Base-by-base conservation (phyloP, 1,140 invertebrate species). In the Drosophila punjabiensis region DNA sequence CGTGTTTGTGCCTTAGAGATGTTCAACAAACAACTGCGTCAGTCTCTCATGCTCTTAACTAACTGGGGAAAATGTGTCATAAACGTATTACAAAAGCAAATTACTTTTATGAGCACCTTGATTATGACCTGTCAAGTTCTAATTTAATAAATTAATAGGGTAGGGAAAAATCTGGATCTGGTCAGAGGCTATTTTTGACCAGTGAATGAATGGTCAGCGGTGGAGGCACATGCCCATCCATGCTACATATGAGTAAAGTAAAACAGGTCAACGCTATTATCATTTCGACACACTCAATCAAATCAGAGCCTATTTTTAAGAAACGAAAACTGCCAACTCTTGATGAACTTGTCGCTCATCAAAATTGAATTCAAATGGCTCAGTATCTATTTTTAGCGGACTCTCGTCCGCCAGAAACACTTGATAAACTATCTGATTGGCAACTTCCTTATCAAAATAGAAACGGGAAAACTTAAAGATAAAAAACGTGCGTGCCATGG, bases 401-500 rank as follows among this genome's bases (percentile, higher is more conserved):
- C 20, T 14, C 20, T 47, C 9, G 60, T 39, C 18, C 41, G 69
- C 30, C 58, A 55, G 53, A 2, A 5, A 33, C 28, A 28, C 18
- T 55, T 73, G 69, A 69, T 41, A 50, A 37, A 59, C 66, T 33
- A 28, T 59, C 37, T 71, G 56, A 74, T 62, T 62, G 70, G 30
- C 37, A 73, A 71, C 55, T 35, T 69, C 30, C 75, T 70, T 78
- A 78, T 78, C 76, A 50, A 43, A 45, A 45, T 39, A 6, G 35
- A 39, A 50, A 32, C 37, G 35, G 50, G 24, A 78, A 76, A 78
- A 48, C 30, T 41, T 39, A 10, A 41, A 76, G 73, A 76, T 76
- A 76, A 76, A 65, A 45, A 61, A 16, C 14, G 35, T 16, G 47
- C 30, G 56, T 20, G 55, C 41, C 32, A 52, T 41, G 55, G 30